phyloP scores from a whole-genome alignment of 2,797 vertebrate species.

The Antennarius maculatus region DNA sequence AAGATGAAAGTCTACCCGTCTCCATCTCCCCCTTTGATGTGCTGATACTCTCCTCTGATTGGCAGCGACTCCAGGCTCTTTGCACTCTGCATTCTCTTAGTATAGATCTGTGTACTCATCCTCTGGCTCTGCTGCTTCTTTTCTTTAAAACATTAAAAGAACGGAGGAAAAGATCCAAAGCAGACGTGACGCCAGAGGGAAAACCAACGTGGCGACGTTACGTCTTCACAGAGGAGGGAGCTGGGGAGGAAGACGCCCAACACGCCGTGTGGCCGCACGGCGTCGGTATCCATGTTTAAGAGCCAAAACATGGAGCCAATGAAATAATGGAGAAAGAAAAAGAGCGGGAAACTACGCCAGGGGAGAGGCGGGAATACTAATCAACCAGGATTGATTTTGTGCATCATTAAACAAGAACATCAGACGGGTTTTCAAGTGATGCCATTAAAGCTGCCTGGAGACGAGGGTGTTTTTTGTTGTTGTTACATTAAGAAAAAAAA shows the following conservation, averaged over 20 bases:
- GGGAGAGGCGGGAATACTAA: slow-evolving; percentile 33
- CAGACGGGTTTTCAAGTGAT: slow-evolving; percentile 24
- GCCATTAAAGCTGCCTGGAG: slow-evolving; percentile 12
- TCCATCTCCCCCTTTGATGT: slow-evolving; percentile 45
- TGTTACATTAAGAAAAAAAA: neutral
- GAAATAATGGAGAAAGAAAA: neutral
- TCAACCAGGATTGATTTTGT: slow-evolving; percentile 43
- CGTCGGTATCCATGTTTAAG: slow-evolving; percentile 8
- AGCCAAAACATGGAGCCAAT: neutral
- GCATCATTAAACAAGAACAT: slow-evolving; percentile 55
- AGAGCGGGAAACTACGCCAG: neutral
- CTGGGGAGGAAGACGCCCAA: neutral
- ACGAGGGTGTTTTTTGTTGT: slow-evolving; percentile 11
- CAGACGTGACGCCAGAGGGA: slow-evolving; percentile 9
- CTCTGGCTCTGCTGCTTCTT: slow-evolving; percentile 10
- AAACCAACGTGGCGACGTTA: slow-evolving; percentile 28
- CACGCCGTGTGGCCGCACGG: neutral
- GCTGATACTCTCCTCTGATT: slow-evolving; percentile 68
- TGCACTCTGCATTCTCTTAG: slow-evolving; percentile 43
- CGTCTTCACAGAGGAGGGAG: slow-evolving; percentile 19
- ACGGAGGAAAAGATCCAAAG: slow-evolving; percentile 34
- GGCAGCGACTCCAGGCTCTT: slow-evolving; percentile 62
- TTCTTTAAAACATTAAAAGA: slow-evolving; percentile 23
- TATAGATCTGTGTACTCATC: slow-evolving; percentile 37
- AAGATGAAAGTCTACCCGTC: slow-evolving; percentile 71